Conservation (phyloP, 2,888 invertebrate species). For the Epiperipatus broadwayi region DNA sequence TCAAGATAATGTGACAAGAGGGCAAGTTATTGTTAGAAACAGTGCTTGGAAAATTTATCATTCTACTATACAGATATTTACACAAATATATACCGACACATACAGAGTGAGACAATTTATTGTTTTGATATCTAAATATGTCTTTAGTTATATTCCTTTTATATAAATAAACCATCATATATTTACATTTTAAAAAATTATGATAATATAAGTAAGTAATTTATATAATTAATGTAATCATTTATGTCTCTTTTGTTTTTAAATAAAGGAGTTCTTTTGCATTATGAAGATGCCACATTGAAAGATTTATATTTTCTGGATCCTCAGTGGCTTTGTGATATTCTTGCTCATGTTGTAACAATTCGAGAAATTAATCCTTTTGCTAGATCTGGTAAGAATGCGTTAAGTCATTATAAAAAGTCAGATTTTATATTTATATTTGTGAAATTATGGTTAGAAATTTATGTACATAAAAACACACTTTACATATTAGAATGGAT, state of each 20-base stretch:
- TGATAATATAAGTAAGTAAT: too few species aligned
- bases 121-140: neutral
- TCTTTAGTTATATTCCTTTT: neutral
- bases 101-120: too few species aligned
- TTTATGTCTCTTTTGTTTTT: neutral
- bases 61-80: too few species aligned
- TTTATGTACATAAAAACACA: too few species aligned
- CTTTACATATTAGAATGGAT: too few species aligned
- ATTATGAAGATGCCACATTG: constrained; percentile 80
- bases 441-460: neutral
- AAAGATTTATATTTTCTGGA: constrained; percentile 88
- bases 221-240: too few species aligned
- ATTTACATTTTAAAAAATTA: too few species aligned
- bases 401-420: constrained; percentile 4
- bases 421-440: neutral
- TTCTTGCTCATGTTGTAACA: constrained; percentile 87
- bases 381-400: constrained; percentile 56
- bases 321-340: constrained; percentile 96
- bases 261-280: constrained; percentile 57
- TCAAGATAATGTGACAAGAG: too few species aligned
- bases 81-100: too few species aligned
- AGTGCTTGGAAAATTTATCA: too few species aligned
- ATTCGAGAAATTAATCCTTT: constrained; percentile 93
- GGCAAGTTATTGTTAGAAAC: too few species aligned
- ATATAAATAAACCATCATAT: neutral